These are phyloP conservation scores for Trinectes maculatus DNA, from an alignment of 2,113 vertebrate species.

Conservation along the genomic window DNA sequence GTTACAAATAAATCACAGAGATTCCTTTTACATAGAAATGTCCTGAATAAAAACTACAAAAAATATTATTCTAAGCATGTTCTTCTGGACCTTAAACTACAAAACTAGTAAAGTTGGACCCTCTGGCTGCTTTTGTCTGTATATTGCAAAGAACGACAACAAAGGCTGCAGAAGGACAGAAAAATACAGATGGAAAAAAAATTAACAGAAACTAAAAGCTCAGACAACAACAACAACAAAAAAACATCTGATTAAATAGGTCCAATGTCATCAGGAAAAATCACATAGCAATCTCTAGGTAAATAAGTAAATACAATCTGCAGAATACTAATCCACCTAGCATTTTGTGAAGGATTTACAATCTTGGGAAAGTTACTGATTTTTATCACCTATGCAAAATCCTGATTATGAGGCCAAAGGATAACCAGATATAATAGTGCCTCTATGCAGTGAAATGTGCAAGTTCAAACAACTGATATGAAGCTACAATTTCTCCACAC, in stretches of 20 bases:
- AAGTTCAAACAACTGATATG: constrained; percentile 24
- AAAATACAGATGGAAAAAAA: constrained; percentile 12
- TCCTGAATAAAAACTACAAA: neutral
- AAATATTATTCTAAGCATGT: neutral
- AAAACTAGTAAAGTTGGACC: neutral
- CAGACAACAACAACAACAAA: too few relatives aligned
- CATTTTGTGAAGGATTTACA: constrained; percentile 6
- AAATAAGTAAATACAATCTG: constrained; percentile 20
- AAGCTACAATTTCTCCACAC: neutral
- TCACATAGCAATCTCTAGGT: constrained; percentile 22
- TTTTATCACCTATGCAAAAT: neutral
- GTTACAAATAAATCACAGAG: constrained; percentile 9
- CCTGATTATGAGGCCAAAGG: neutral
- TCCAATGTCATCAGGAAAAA: constrained; percentile 2
- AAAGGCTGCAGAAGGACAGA: neutral
- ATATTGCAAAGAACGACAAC: constrained; percentile 1
- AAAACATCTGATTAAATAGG: constrained; percentile 56
- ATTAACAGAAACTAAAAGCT: constrained; percentile 9
- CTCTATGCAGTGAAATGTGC: too few relatives aligned
- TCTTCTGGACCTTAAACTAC: neutral
- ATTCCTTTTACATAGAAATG: neutral
- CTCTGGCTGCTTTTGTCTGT: constrained; percentile 2
- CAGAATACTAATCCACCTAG: constrained; percentile 20
- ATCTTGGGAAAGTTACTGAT: neutral
- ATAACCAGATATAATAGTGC: too few relatives aligned